Percentiles rank a stretch among this genome's conserved stretches.
These are phyloP conservation scores for Mactra quadrangularis DNA, from an alignment of 1,140 invertebrate species.

Conservation along the genomic window DNA sequence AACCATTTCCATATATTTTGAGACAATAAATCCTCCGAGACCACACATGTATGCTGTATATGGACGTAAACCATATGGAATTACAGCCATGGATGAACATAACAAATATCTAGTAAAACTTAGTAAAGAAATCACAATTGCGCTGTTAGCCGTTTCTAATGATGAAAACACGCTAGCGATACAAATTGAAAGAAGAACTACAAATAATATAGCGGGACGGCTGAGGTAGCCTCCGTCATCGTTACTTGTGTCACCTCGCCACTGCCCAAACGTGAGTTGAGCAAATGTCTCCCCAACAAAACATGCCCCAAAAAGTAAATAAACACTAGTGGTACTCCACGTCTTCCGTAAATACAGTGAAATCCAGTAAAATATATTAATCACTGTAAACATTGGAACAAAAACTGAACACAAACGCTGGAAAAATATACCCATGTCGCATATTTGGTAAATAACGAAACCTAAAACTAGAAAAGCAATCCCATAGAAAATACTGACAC, in stretches of 20 bases:
- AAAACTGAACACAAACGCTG: slow-evolving; percentile 78
- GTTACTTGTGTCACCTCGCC: slow-evolving; percentile 48
- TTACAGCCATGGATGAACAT: slow-evolving; percentile 76
- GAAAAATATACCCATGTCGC: slow-evolving; percentile 80
- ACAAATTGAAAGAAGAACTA: slow-evolving; percentile 78
- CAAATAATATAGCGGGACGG: slow-evolving; percentile 77
- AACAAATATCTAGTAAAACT: slow-evolving; percentile 82
- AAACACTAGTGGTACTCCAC: slow-evolving; percentile 83
- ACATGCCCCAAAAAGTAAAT: slow-evolving; percentile 82
- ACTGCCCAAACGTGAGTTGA: slow-evolving; percentile 72
- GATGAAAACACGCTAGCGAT: slow-evolving; percentile 81
- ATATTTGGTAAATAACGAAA: slow-evolving; percentile 77
- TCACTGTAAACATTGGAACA: slow-evolving; percentile 82
- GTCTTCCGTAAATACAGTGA: slow-evolving; percentile 80
- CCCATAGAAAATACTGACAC: slow-evolving; percentile 76
- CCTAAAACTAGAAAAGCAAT: slow-evolving; percentile 67
- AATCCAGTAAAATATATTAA: slow-evolving; percentile 82
- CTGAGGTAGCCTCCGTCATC: slow-evolving; percentile 56
- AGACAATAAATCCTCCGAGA: slow-evolving; percentile 80
- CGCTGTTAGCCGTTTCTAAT: slow-evolving; percentile 80
- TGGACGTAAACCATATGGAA: slow-evolving; percentile 79
- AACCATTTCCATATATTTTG: slow-evolving; percentile 83
- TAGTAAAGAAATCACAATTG: slow-evolving; percentile 78
- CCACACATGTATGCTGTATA: slow-evolving; percentile 81
- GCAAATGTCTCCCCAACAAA: slow-evolving; percentile 81